phyloP scores from a whole-genome alignment of 2,888 invertebrate genomes.

The Chymomyza procnemis region DNA sequence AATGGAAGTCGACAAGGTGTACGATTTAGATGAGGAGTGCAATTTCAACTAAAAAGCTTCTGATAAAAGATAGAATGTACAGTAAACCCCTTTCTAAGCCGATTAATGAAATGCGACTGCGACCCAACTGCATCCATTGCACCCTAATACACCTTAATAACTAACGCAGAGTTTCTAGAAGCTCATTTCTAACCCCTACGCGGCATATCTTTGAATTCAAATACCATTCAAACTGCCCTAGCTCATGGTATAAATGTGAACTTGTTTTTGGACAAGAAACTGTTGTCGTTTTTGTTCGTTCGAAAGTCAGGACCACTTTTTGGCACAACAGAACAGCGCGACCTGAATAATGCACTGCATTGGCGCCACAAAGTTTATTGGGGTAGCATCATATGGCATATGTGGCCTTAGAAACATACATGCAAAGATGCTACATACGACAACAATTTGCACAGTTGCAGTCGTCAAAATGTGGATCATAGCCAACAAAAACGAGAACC shows the following conservation, averaged over 20 bases:
- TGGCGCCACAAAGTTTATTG: neutral
- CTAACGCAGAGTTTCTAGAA: too few relatives aligned
- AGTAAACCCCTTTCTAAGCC: too few relatives aligned
- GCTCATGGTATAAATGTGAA: neutral
- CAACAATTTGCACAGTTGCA: neutral
- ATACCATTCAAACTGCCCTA: too few relatives aligned
- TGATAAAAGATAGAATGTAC: too few relatives aligned
- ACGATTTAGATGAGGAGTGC: too few relatives aligned
- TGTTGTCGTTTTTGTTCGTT: slow-evolving; percentile 20
- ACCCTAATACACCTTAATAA: too few relatives aligned
- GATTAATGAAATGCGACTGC: too few relatives aligned
- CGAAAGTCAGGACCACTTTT: neutral
- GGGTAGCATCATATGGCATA: neutral
- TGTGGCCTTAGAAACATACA: neutral
- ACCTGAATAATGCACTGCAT: slow-evolving; percentile 3
- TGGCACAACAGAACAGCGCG: neutral
- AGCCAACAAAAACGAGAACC: neutral
- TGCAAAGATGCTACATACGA: neutral
- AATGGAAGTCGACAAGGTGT: too few relatives aligned
- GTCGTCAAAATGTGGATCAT: neutral
- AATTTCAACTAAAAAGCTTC: too few relatives aligned
- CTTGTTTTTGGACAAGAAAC: slow-evolving; percentile 28
- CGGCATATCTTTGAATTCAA: too few relatives aligned
- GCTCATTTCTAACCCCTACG: too few relatives aligned
- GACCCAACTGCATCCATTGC: too few relatives aligned